Percentiles rank a stretch among this genome's conserved stretches.
These are phyloP conservation scores for Coracopsis vasa DNA, from an alignment of 2,113 vertebrate genomes.

Conservation along the genomic window DNA sequence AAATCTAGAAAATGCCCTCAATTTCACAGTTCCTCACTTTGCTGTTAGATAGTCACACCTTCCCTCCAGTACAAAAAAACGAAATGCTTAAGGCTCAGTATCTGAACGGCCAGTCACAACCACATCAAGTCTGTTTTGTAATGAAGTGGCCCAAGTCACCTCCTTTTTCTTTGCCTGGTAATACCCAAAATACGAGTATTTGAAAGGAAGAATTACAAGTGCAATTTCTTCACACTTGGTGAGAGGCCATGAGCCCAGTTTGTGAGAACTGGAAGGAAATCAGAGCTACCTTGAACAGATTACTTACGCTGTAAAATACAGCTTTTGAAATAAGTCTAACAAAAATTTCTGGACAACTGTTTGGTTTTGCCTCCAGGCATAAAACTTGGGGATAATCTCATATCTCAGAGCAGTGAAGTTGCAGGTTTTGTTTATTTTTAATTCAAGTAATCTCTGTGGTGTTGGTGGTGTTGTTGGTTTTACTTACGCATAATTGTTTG, in stretches of 20 bases:
- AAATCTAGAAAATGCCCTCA: background rate
- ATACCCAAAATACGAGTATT: background rate
- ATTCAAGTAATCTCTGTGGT: background rate
- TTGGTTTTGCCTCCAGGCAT: conserved; percentile 21
- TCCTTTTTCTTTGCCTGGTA: background rate
- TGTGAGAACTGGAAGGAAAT: background rate
- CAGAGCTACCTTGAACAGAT: background rate
- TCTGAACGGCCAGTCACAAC: background rate
- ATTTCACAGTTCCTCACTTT: background rate
- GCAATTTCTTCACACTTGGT: background rate
- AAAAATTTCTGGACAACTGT: background rate
- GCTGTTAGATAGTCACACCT: background rate
- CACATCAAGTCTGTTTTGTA: background rate
- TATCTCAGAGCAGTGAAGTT: conserved; percentile 23
- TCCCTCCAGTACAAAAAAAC: background rate
- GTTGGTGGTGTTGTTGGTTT: background rate
- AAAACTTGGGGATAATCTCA: conserved; percentile 26
- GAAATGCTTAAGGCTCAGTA: background rate
- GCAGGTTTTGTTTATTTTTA: conserved; percentile 12
- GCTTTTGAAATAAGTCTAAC: background rate
- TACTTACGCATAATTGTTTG: conserved; percentile 7
- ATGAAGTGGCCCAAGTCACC: background rate
- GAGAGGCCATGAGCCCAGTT: background rate
- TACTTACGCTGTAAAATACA: background rate
- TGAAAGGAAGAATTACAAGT: background rate